phyloP scores from a whole-genome alignment of 2,888 invertebrate genomes.

The Aleiodes alternator region DNA sequence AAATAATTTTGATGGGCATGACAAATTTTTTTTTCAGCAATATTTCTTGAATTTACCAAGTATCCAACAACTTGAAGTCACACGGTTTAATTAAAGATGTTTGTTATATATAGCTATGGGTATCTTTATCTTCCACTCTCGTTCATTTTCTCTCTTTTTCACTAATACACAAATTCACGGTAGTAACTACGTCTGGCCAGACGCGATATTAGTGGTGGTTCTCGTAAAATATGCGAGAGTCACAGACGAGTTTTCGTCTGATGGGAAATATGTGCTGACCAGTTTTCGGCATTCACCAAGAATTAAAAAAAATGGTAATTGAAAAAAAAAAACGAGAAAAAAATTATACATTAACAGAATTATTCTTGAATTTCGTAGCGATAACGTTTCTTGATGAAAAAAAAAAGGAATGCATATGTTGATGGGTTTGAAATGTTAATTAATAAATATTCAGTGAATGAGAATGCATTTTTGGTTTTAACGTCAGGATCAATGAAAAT shows the following conservation, averaged over 20 bases:
- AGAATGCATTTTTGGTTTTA: too few species aligned
- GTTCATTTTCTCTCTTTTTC: constrained; percentile 33
- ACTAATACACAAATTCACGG: constrained; percentile 3
- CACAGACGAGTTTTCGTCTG: constrained; percentile 29
- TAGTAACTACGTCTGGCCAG: constrained; percentile 24
- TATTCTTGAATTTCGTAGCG: neutral
- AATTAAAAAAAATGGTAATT: neutral
- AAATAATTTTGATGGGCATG: constrained; percentile 25
- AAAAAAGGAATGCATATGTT: neutral
- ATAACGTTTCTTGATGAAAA: constrained; percentile 22
- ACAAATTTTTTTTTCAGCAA: constrained; percentile 36
- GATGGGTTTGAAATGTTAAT: constrained; percentile 7
- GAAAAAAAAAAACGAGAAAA: neutral
- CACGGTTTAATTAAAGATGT: constrained; percentile 55
- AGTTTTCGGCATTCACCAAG: constrained; percentile 26
- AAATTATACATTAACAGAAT: constrained; percentile 2
- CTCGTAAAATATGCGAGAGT: constrained; percentile 43
- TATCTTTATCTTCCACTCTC: constrained; percentile 39
- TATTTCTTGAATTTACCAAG: constrained; percentile 41
- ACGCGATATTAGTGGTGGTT: constrained; percentile 36
- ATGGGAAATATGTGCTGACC: constrained; percentile 20
- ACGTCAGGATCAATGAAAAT: too few species aligned
- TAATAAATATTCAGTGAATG: neutral
- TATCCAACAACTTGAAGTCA: constrained; percentile 14
- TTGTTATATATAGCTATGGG: constrained; percentile 49